Conservation (phyloP, 2,797 vertebrate genomes). For the Corythornis leucogaster region DNA sequence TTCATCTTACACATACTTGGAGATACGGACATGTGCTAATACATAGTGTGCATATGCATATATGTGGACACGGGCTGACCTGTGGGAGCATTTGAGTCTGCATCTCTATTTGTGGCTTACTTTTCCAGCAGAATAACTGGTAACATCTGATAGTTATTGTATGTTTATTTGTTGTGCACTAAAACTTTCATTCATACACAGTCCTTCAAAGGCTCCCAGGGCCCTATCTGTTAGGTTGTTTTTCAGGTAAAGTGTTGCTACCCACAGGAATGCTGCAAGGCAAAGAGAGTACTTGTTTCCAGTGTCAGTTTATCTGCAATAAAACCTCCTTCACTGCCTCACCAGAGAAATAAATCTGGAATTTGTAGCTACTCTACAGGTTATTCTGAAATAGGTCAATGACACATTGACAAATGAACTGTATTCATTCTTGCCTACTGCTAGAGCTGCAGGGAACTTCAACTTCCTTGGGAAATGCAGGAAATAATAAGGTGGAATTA, state of each 20-base stretch:
- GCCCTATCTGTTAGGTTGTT: too few species aligned
- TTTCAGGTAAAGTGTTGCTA: background rate
- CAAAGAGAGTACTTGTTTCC: background rate
- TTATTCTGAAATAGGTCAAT: constrained; percentile 24
- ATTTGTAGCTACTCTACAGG: background rate
- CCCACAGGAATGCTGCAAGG: background rate
- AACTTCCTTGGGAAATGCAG: background rate
- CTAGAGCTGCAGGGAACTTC: background rate
- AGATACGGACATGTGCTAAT: rapidly evolving
- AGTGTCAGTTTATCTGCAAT: constrained; percentile 1
- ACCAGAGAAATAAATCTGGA: constrained; percentile 3
- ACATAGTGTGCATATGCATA: background rate
- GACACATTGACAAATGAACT: constrained; percentile 6
- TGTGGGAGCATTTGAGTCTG: background rate
- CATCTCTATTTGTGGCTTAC: background rate
- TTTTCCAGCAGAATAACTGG: background rate
- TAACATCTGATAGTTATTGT: background rate
- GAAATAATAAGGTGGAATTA: background rate
- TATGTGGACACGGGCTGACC: background rate
- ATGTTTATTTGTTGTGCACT: background rate
- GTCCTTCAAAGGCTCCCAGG: background rate
- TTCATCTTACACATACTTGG: background rate
- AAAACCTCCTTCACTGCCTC: background rate
- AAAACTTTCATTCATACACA: background rate
- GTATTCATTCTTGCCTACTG: background rate